A percentile compares a stretch with the other conserved stretches of the same genome.
Evolutionary conservation across 2,888 invertebrate species (phyloP).

Genomic region (Aethes cnicana): DNA sequence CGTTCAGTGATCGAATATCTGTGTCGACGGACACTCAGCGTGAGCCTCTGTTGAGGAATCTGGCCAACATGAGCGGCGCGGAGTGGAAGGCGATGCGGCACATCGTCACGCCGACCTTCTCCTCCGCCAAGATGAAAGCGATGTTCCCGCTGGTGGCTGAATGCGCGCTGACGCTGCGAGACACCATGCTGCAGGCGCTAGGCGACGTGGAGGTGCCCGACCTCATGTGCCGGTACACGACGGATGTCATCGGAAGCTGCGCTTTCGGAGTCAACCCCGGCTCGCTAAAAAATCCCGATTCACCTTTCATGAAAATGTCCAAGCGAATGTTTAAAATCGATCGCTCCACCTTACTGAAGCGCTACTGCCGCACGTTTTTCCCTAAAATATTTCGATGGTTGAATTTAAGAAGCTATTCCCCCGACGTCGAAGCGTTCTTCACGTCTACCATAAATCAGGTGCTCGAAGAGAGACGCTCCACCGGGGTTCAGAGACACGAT

Average conservation of each 20-base stretch:
- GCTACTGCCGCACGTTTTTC: slow-evolving; percentile 71
- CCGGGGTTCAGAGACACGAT: slow-evolving; percentile 61
- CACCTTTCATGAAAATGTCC: slow-evolving; percentile 72
- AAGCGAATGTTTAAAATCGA: slow-evolving; percentile 72
- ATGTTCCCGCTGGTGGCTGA: slow-evolving; percentile 74
- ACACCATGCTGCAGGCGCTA: slow-evolving; percentile 45
- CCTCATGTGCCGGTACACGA: slow-evolving; percentile 68
- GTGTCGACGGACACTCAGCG: slow-evolving; percentile 68
- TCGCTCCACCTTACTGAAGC: slow-evolving; percentile 61
- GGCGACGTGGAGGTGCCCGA: slow-evolving; percentile 64
- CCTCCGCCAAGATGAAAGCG: slow-evolving; percentile 76
- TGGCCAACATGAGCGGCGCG: slow-evolving; percentile 73
- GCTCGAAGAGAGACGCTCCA: slow-evolving; percentile 59
- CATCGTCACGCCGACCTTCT: slow-evolving; percentile 74
- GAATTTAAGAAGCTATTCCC: slow-evolving; percentile 68
- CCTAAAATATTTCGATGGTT: slow-evolving; percentile 69
- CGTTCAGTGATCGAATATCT: slow-evolving; percentile 69
- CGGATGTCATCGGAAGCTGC: slow-evolving; percentile 75
- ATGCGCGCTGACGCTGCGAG: slow-evolving; percentile 62
- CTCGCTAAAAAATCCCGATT: slow-evolving; percentile 61
- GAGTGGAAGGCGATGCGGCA: slow-evolving; percentile 76
- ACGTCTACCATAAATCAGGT: slow-evolving; percentile 69
- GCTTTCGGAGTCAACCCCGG: slow-evolving; percentile 74
- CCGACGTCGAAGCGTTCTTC: slow-evolving; percentile 69
- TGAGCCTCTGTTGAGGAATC: slow-evolving; percentile 71